Conservation (phyloP, 2,113 vertebrate species). For the Rhagologus leucostigma region DNA sequence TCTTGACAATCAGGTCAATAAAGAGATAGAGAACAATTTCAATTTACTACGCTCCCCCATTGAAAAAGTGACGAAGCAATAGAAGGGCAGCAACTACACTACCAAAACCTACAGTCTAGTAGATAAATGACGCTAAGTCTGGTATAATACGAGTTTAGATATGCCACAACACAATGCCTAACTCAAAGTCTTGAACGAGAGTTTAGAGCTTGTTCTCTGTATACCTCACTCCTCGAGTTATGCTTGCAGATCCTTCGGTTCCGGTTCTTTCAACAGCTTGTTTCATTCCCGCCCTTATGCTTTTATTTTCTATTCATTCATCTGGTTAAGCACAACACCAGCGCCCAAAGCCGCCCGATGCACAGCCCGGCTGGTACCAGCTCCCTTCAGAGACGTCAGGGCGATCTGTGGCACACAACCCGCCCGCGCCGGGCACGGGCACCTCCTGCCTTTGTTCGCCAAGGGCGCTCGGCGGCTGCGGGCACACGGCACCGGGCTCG, state of each 20-base stretch:
- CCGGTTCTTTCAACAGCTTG: background rate
- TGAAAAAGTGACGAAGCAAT: background rate
- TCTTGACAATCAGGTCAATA: background rate
- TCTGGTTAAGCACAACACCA: background rate
- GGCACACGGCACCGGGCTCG: background rate
- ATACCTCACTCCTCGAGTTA: accelerated
- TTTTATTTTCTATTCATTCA: background rate
- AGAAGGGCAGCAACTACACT: background rate
- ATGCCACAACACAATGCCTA: background rate
- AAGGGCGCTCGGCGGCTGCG: background rate
- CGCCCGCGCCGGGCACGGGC: accelerated
- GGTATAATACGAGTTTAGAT: background rate
- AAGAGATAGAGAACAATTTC: background rate
- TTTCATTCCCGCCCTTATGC: background rate
- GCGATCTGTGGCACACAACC: accelerated
- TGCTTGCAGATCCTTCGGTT: accelerated
- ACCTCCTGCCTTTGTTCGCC: background rate
- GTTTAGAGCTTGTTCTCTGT: background rate
- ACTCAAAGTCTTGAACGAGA: background rate
- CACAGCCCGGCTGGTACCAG: accelerated
- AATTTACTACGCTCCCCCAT: accelerated
- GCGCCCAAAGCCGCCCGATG: accelerated
- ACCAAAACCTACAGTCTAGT: background rate
- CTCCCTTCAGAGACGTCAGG: background rate
- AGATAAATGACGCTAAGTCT: background rate